Conservation (phyloP, 2,888 invertebrate species). For the Elmis aenea region DNA sequence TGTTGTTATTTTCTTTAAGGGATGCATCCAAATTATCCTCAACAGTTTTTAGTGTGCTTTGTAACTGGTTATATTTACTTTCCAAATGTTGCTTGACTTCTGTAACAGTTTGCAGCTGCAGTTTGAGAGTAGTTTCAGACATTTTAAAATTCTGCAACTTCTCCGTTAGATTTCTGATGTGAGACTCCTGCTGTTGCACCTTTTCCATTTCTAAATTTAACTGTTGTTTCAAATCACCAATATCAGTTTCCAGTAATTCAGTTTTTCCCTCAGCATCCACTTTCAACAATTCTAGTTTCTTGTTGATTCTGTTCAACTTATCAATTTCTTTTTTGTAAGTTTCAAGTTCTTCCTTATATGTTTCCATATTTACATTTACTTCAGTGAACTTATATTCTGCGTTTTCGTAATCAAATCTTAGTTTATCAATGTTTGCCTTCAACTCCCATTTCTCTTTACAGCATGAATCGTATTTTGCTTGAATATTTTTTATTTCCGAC, state of each 20-base stretch:
- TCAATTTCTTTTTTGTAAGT: conserved; percentile 33
- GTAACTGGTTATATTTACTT: conserved; percentile 18
- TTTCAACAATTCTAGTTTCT: conserved; percentile 26
- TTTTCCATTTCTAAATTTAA: conserved; percentile 32
- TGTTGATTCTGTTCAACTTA: conserved; percentile 34
- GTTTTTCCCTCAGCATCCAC: conserved; percentile 29
- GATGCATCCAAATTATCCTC: conserved; percentile 1
- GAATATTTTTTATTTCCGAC: conserved; percentile 55
- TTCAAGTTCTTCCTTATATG: conserved; percentile 40
- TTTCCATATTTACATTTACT: conserved; percentile 50
- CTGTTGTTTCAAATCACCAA: conserved; percentile 34
- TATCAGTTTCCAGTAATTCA: conserved; percentile 31
- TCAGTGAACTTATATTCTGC: conserved; percentile 43
- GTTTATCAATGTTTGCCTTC: conserved; percentile 47
- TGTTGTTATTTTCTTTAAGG: conserved; percentile 1
- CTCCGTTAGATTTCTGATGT: conserved; percentile 35
- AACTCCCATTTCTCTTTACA: conserved; percentile 34
- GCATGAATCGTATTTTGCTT: conserved; percentile 49
- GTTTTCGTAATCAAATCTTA: conserved; percentile 44
- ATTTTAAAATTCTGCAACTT: conserved; percentile 44
- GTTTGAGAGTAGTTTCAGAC: conserved; percentile 38
- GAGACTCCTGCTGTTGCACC: conserved; percentile 25
- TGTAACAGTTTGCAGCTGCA: conserved; percentile 27
- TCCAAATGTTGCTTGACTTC: conserved; percentile 31
- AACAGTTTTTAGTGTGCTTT: neutral